Conservation (phyloP, 2,888 invertebrate genomes). For the Synanthedon tipuliformis region DNA sequence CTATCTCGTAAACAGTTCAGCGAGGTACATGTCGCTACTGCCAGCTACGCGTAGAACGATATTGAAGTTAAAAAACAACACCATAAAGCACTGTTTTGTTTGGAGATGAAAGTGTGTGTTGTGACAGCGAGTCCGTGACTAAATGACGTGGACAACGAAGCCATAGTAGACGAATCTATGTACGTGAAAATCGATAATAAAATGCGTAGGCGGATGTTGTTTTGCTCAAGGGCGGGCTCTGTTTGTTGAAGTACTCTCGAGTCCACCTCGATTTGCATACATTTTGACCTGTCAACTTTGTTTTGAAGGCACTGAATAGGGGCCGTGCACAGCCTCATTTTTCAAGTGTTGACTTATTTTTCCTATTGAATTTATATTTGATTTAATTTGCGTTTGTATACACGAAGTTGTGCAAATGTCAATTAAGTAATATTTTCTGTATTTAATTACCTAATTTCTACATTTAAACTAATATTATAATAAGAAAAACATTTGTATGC, state of each 20-base stretch:
- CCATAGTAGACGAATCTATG: constrained; percentile 55
- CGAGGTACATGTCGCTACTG: constrained; percentile 6
- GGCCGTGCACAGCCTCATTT: too few species aligned
- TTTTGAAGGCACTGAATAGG: neutral
- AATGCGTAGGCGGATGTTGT: constrained; percentile 47
- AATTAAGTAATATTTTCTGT: too few species aligned
- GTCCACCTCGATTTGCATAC: constrained; percentile 10
- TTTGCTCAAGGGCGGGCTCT: constrained; percentile 39
- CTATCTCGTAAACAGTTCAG: neutral
- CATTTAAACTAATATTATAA: too few species aligned
- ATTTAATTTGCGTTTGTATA: too few species aligned
- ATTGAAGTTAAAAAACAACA: neutral
- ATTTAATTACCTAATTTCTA: too few species aligned
- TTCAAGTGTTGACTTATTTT: too few species aligned
- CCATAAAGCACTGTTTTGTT: neutral
- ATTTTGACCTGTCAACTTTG: neutral
- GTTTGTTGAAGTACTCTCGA: constrained; percentile 17
- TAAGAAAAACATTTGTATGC: too few species aligned
- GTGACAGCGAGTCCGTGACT: constrained; percentile 11
- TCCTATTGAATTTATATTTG: too few species aligned
- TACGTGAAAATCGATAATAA: constrained; percentile 60
- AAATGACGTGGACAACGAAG: constrained; percentile 41
- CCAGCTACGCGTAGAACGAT: neutral
- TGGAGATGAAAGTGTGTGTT: constrained; percentile 10
- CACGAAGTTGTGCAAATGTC: too few species aligned